Evolutionary conservation across 2,113 vertebrate species (phyloP).

Genomic region (Steatornis caripensis): DNA sequence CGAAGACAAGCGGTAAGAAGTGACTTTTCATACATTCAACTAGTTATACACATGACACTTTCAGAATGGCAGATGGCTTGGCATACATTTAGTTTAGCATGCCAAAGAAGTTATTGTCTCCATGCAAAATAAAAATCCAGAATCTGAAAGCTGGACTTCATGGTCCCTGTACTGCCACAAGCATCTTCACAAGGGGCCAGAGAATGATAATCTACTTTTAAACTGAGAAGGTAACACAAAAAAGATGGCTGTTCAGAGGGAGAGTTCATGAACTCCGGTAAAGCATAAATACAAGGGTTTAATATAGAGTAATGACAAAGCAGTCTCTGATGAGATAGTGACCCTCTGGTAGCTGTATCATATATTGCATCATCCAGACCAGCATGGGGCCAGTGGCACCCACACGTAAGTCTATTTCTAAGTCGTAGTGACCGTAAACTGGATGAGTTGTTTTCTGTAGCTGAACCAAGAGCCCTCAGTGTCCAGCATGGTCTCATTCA

Average conservation of each 20-base stretch:
- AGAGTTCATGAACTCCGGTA: neutral
- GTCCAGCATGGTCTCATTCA: neutral
- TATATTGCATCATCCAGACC: neutral
- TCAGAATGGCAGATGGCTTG: neutral
- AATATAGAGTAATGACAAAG: neutral
- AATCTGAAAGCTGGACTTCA: neutral
- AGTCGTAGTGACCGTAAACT: neutral
- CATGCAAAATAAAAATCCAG: neutral
- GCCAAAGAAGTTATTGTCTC: neutral
- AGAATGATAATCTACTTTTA: neutral
- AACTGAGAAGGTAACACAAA: neutral
- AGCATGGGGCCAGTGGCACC: neutral
- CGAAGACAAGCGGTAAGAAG: neutral
- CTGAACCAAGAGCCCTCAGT: neutral
- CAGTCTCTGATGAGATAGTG: neutral
- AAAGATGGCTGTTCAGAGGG: neutral
- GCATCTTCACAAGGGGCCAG: neutral
- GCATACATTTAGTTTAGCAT: neutral
- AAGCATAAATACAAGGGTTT: neutral
- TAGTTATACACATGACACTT: neutral
- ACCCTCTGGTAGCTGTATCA: neutral
- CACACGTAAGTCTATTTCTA: accelerated
- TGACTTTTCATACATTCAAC: neutral
- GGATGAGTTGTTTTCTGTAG: neutral
- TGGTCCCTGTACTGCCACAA: neutral